A percentile compares a stretch with the other conserved stretches of the same genome.
phyloP scores from a whole-genome alignment of 2,888 invertebrate genomes.

The Tubiluchus corallicola region DNA sequence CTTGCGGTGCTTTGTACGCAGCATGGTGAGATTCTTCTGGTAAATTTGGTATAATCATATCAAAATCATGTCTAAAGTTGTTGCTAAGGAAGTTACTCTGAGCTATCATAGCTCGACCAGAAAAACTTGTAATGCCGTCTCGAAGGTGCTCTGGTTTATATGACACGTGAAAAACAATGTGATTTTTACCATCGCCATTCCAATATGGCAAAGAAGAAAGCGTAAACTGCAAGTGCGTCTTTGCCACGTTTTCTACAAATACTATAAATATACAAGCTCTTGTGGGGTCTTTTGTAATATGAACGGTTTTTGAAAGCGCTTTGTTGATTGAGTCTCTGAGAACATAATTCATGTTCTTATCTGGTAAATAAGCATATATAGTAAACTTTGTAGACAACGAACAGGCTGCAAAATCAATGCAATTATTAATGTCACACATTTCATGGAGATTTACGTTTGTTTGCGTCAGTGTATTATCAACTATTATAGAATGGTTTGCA shows the following conservation, averaged over 20 bases:
- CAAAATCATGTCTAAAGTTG: slow-evolving; percentile 62
- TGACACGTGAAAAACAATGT: slow-evolving; percentile 63
- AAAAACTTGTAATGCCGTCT: slow-evolving; percentile 17
- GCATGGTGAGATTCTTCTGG: slow-evolving; percentile 70
- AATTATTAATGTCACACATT: too few relatives aligned
- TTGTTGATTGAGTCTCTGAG: slow-evolving; percentile 47
- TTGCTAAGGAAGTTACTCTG: too few relatives aligned
- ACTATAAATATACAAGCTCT: slow-evolving; percentile 74
- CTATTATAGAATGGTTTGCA: too few relatives aligned
- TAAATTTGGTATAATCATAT: slow-evolving; percentile 67
- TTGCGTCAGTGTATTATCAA: too few relatives aligned
- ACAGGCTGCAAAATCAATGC: too few relatives aligned
- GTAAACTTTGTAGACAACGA: too few relatives aligned
- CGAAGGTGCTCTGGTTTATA: slow-evolving; percentile 26
- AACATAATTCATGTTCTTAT: slow-evolving; percentile 13
- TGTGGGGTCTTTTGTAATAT: slow-evolving; percentile 59
- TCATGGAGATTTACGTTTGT: too few relatives aligned
- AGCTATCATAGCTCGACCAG: too few relatives aligned
- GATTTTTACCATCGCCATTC: slow-evolving; percentile 89
- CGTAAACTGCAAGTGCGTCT: slow-evolving; percentile 37
- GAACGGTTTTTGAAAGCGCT: slow-evolving; percentile 60
- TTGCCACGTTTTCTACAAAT: slow-evolving; percentile 46
- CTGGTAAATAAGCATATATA: too few relatives aligned
- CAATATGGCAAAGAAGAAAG: slow-evolving; percentile 59
- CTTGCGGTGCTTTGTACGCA: slow-evolving; percentile 70